phyloP scores from a whole-genome alignment of 2,797 vertebrate genomes.

The Takifugu rubripes region DNA sequence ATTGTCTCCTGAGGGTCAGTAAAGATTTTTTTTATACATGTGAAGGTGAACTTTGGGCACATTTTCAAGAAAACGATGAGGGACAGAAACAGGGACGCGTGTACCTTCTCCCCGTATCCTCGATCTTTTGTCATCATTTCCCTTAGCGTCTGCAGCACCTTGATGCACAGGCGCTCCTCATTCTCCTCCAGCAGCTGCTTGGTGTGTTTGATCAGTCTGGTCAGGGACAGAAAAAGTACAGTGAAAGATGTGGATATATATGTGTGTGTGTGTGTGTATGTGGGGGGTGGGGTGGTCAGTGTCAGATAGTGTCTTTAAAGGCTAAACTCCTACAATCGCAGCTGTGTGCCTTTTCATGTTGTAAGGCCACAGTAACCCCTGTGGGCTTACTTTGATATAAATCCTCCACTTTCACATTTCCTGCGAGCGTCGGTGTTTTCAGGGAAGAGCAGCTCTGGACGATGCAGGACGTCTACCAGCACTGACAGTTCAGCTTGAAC shows the following conservation, averaged over 20 bases:
- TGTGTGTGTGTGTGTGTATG: no score
- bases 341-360: no score
- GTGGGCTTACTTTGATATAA: conserved; percentile 89
- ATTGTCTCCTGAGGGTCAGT: conserved; percentile 11
- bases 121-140: conserved; percentile 99
- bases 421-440: conserved; percentile 94
- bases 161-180: conserved; percentile 97
- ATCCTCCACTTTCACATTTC: conserved; percentile 97
- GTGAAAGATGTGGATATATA: neutral
- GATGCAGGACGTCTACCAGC: conserved; percentile 94
- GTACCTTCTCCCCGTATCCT: conserved; percentile 97
- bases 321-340: no score
- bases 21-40: conserved; percentile 18
- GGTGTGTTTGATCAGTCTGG: conserved; percentile 95
- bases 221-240: conserved; percentile 18
- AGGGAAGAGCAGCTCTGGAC: conserved; percentile 94
- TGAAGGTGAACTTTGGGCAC: conserved; percentile 10
- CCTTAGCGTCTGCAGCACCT: conserved; percentile 94
- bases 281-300: no score
- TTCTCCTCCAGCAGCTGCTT: conserved; percentile 97
- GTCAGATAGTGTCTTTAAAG: no score
- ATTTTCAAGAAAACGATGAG: conserved; percentile 8
- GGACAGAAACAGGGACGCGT: conserved; percentile 50
- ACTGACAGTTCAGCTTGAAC: conserved; percentile 96
- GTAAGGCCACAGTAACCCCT: neutral